Conservation (phyloP, 2,113 vertebrate species). For the Capricornis sumatraensis region DNA sequence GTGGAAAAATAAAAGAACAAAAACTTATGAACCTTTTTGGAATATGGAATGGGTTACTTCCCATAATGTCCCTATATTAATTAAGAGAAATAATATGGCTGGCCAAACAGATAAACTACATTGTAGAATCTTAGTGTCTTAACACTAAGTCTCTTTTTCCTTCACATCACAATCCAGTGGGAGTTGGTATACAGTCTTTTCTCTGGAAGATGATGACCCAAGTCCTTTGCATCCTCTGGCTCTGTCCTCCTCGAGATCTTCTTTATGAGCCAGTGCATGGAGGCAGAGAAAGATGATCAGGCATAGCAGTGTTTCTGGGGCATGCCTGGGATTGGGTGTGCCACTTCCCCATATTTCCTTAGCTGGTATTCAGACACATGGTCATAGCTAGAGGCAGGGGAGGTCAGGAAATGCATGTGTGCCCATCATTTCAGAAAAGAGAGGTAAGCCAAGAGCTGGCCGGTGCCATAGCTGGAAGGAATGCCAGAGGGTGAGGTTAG, state of each 20-base stretch:
- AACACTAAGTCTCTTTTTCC: background rate
- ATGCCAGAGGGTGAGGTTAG: background rate
- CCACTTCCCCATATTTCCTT: background rate
- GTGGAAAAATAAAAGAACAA: background rate
- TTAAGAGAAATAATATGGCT: background rate
- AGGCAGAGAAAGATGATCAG: background rate
- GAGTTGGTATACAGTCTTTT: background rate
- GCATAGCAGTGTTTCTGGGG: background rate
- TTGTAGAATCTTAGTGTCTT: background rate
- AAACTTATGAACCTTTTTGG: background rate
- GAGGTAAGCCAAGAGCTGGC: background rate
- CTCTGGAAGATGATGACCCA: background rate
- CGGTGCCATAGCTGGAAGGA: rapidly evolving
- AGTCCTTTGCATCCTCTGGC: background rate
- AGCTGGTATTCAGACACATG: no score
- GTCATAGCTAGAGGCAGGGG: background rate
- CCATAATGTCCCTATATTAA: background rate
- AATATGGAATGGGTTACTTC: background rate
- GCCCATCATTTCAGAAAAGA: background rate
- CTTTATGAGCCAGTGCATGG: no score
- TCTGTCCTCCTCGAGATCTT: no score
- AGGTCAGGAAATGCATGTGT: background rate
- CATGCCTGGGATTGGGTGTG: no score
- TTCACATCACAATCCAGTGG: no score
- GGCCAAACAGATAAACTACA: background rate